Conservation (phyloP, 2,113 vertebrate species). For the Seriola dumerili region DNA sequence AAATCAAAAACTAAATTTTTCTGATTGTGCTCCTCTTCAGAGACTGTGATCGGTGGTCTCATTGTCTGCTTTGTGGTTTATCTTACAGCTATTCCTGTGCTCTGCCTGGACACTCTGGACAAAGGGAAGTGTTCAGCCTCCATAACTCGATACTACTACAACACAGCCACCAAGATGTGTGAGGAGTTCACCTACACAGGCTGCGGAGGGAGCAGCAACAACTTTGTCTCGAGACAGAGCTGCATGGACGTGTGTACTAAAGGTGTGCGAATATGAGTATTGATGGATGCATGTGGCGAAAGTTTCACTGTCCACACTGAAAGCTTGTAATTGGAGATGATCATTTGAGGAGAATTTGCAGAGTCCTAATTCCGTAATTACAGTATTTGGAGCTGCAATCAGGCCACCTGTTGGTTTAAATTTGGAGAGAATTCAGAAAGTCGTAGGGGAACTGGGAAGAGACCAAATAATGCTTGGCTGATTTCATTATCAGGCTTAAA, state of each 20-base stretch:
- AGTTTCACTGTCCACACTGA: background rate
- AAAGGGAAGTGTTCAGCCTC: slow-evolving; percentile 90
- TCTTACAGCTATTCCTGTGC: slow-evolving; percentile 83
- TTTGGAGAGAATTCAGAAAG: slow-evolving; percentile 20
- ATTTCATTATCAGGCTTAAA: slow-evolving; percentile 25
- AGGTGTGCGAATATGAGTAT: slow-evolving; percentile 76
- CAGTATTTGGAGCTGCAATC: background rate
- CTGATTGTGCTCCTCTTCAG: background rate
- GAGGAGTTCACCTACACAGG: slow-evolving; percentile 90
- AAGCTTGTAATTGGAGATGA: background rate
- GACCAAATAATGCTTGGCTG: slow-evolving; percentile 3
- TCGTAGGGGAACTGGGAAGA: background rate
- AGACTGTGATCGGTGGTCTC: background rate
- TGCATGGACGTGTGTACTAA: slow-evolving; percentile 88
- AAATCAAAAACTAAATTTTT: background rate
- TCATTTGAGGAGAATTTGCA: background rate
- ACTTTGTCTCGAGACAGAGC: slow-evolving; percentile 85
- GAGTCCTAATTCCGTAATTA: slow-evolving; percentile 8
- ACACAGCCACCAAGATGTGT: slow-evolving; percentile 84
- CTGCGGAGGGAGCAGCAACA: slow-evolving; percentile 94
- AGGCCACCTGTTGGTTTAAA: background rate
- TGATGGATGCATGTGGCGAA: background rate
- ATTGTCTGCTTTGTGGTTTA: slow-evolving; percentile 17
- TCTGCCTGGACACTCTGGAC: slow-evolving; percentile 89
- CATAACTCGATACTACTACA: slow-evolving; percentile 91